Percentiles rank a stretch among this genome's conserved stretches.
phyloP scores from a whole-genome alignment of 2,113 vertebrate species.

The Stigmatopora nigra region DNA sequence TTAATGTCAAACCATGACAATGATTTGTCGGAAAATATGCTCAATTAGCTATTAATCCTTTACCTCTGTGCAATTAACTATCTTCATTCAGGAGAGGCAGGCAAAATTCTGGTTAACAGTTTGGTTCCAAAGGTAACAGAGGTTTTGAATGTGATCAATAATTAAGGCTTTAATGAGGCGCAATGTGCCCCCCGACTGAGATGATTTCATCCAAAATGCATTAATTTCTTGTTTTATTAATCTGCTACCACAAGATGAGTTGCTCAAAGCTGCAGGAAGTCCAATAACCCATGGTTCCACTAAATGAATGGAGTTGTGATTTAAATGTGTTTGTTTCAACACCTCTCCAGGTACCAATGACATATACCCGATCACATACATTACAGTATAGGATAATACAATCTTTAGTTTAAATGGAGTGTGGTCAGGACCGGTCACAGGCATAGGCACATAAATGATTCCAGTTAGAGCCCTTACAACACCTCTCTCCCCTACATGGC shows the following conservation, averaged over 20 bases:
- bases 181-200: slow-evolving; percentile 60
- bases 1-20: slow-evolving; percentile 51
- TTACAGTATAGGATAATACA: slow-evolving; percentile 9
- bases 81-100: slow-evolving; percentile 35
- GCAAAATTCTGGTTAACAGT: slow-evolving; percentile 38
- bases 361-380: slow-evolving; percentile 25
- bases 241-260: slow-evolving; percentile 60
- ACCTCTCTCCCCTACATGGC: too few relatives aligned
- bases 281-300: slow-evolving; percentile 53
- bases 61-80: slow-evolving; percentile 57
- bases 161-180: slow-evolving; percentile 71
- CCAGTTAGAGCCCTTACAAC: too few relatives aligned
- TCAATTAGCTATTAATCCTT: slow-evolving; percentile 66
- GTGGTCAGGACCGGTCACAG: too few relatives aligned
- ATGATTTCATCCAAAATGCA: slow-evolving; percentile 74
- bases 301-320: slow-evolving; percentile 24
- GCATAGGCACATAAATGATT: too few relatives aligned
- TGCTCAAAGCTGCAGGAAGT: slow-evolving; percentile 62
- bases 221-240: slow-evolving; percentile 76
- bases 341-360: slow-evolving; percentile 26
- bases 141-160: slow-evolving; percentile 72
- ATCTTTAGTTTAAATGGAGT: not conserved
- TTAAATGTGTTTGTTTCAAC: slow-evolving; percentile 36
- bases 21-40: slow-evolving; percentile 67
- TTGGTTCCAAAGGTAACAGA: slow-evolving; percentile 52